These are phyloP conservation scores for Halichoerus grypus DNA, from an alignment of 2,113 vertebrate species.

Conservation along the genomic window DNA sequence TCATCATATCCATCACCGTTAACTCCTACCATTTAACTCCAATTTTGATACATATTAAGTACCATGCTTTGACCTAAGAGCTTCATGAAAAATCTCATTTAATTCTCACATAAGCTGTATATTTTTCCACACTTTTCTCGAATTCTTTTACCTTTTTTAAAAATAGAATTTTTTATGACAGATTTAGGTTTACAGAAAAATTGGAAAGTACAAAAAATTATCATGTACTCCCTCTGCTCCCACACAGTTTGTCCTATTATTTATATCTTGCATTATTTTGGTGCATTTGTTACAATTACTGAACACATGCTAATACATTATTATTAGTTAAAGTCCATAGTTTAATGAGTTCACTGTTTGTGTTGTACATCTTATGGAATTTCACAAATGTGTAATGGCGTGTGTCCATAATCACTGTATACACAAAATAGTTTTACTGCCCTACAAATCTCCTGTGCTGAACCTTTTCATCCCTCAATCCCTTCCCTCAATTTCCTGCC, in stretches of 20 bases:
- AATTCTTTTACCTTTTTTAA: neutral
- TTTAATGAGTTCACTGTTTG: neutral
- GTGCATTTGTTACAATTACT: neutral
- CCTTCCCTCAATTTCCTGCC: neutral
- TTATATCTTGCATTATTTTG: neutral
- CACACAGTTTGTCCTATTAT: neutral
- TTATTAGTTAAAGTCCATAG: neutral
- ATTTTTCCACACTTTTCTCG: neutral
- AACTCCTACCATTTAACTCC: neutral
- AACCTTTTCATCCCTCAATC: neutral
- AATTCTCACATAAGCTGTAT: neutral
- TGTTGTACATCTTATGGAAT: neutral
- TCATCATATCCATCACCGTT: neutral
- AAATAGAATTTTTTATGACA: neutral
- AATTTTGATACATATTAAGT: neutral
- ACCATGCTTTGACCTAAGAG: neutral
- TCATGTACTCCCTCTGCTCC: fast-evolving
- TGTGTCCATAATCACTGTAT: neutral
- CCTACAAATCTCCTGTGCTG: neutral
- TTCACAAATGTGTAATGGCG: neutral
- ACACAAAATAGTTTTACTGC: neutral
- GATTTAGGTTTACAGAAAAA: neutral
- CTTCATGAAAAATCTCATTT: neutral
- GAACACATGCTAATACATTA: neutral
- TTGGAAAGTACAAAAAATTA: neutral